Base-by-base conservation (phyloP, 2,888 invertebrate genomes). In the Lasioglossum oenotherae region DNA sequence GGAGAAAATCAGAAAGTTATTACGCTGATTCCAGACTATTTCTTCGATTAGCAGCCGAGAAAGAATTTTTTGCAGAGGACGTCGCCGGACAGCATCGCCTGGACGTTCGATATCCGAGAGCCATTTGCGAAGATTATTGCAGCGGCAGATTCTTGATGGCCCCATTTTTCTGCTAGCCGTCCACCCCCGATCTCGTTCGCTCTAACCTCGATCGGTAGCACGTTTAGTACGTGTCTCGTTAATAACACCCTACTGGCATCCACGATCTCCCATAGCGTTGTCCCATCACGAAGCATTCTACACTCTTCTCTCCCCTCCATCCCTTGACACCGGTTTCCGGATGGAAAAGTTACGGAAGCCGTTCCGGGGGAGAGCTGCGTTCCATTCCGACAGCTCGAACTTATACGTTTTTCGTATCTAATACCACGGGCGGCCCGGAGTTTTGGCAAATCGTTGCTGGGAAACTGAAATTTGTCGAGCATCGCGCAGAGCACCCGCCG, bases 141-240 rank as follows among this genome's bases (percentile, higher is more conserved):
- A 49, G 44, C 44, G 27, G 60, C 76, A 73, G 79, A 80, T 80
- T 81, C 82, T 76, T 74, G 84, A 90, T 90, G 67, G 74, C 80
- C 49, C 69, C 81, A 90, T 90, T 90, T 88, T 87, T 90, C 89
- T 82, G 80, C 12, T 72, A 2, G 16, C 3, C 27, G n/a, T 23
- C 31, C 8, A 78, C 35, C 6, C 69, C 23, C 38, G 38, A 2
- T 27, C 46, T 16, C 60, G 31, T 60, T 41, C 35, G 35, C 44
- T 57, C 74, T 46, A n/a, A 57, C 74, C 46, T 23, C 69, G 60
- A 23, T 64, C 23, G 41, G 27, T 44, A 38, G 73, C 57, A 38
- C 82, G 75, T 87, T 87, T 85, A 88, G 74, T 78, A 88, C 31
- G 64, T 82, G 75, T 80, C 87, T 80, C 82, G 81, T 89, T 90